Evolutionary conservation across 30 jellyfish, hydroid and myxozoan genomes (phyloP).

Genomic region (Euphysa ruthae): DNA sequence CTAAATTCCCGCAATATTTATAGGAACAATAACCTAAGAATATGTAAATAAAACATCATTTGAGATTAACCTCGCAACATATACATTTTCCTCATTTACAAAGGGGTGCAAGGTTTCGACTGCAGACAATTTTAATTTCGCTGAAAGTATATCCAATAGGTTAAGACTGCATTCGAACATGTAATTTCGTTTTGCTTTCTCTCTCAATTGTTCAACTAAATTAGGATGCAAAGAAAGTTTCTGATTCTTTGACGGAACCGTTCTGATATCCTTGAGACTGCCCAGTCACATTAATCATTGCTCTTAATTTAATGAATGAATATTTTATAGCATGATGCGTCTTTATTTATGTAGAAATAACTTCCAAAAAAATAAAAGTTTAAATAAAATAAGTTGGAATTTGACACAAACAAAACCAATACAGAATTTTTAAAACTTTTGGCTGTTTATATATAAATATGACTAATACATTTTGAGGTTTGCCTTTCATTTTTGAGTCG

Average conservation of each 20-base stretch:
- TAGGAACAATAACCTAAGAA: not conserved
- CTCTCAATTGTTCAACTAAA: not conserved
- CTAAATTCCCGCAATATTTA: not conserved
- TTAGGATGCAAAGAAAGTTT: not conserved
- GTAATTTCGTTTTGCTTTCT: not conserved
- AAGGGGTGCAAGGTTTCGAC: not conserved
- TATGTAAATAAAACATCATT: no score
- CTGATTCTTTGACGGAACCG: not conserved
- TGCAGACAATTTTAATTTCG: not conserved
- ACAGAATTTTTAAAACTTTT: no score
- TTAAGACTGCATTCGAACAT: not conserved
- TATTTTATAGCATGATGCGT: no score
- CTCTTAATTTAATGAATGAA: not conserved
- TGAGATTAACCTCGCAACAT: no score
- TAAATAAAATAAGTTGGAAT: no score
- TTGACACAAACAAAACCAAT: no score
- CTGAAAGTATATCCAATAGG: not conserved
- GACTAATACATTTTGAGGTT: no score
- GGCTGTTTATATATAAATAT: no score
- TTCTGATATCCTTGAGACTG: not conserved
- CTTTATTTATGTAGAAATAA: no score
- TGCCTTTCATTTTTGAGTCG: no score
- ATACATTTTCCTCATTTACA: no score
- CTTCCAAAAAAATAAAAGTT: no score
- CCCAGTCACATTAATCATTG: not conserved